phyloP scores from a whole-genome alignment of 1,140 invertebrate species.

The Wasmannia auropunctata region DNA sequence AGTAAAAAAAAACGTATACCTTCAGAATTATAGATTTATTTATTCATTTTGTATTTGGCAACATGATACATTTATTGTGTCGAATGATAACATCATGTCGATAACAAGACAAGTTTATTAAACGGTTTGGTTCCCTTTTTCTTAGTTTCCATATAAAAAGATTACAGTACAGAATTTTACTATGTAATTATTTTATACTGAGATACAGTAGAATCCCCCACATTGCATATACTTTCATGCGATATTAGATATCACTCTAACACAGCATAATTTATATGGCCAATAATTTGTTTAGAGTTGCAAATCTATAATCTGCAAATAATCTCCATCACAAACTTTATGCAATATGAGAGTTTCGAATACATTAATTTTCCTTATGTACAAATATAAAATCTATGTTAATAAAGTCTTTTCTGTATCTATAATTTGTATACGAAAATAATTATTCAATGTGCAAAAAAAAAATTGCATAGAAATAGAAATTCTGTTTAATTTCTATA shows the following conservation, averaged over 20 bases:
- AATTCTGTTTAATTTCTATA: not conserved
- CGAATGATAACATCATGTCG: constrained; percentile 61
- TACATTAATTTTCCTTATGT: constrained; percentile 66
- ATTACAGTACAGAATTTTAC: constrained; percentile 64
- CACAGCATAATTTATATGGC: not conserved
- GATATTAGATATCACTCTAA: not conserved
- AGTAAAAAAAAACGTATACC: not conserved
- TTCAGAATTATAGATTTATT: constrained; percentile 61
- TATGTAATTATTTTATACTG: constrained; percentile 57
- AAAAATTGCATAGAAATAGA: not conserved
- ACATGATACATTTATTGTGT: constrained; percentile 72
- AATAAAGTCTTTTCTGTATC: constrained; percentile 88
- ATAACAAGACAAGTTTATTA: constrained; percentile 65
- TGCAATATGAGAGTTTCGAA: constrained; percentile 15
- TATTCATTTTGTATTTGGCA: constrained; percentile 78
- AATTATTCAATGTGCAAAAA: constrained; percentile 36
- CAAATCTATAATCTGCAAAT: not conserved
- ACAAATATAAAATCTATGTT: constrained; percentile 77
- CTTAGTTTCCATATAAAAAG: constrained; percentile 68
- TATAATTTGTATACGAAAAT: constrained; percentile 41
- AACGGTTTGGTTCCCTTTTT: constrained; percentile 69
- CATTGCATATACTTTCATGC: constrained; percentile 15
- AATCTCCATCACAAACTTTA: constrained; percentile 9
- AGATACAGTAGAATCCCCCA: constrained; percentile 15
- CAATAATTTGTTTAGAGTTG: not conserved